A percentile compares a stretch with the other conserved stretches of the same genome.
Evolutionary conservation across 2,113 vertebrate genomes (phyloP).

Genomic region (Grammomys dolichurus): DNA sequence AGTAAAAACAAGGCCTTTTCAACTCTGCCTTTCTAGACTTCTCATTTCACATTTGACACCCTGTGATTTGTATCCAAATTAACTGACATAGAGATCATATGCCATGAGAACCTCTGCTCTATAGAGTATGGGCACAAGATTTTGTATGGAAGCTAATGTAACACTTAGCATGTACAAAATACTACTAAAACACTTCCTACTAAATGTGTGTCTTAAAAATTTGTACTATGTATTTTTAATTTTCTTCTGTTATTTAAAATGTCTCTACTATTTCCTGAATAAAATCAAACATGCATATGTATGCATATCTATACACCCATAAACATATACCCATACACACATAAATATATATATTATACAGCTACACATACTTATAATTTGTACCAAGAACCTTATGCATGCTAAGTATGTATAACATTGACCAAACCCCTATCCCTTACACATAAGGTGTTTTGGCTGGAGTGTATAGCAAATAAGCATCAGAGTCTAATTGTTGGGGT

Average conservation of each 20-base stretch:
- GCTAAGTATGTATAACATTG: neutral
- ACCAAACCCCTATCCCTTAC: neutral
- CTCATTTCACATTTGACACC: neutral
- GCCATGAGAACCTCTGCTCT: neutral
- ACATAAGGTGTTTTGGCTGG: neutral
- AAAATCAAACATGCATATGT: neutral
- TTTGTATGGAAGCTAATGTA: neutral
- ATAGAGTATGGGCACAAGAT: neutral
- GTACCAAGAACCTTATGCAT: too few species aligned
- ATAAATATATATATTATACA: neutral
- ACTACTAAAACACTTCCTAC: neutral
- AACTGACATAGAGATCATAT: neutral
- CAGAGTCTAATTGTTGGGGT: neutral
- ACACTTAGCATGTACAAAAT: neutral
- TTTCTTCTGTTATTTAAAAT: conserved; percentile 43
- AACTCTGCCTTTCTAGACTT: neutral
- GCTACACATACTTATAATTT: neutral
- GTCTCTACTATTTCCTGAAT: neutral
- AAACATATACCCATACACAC: neutral
- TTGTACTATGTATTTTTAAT: neutral
- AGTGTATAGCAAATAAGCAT: neutral
- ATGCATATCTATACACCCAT: neutral
- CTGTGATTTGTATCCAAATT: neutral
- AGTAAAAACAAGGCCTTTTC: neutral
- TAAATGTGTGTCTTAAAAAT: neutral